Evolutionary conservation across 2,797 vertebrate species (phyloP), one percentile per base, ranked within the genome.

Genomic region (Manis pentadactyla): DNA sequence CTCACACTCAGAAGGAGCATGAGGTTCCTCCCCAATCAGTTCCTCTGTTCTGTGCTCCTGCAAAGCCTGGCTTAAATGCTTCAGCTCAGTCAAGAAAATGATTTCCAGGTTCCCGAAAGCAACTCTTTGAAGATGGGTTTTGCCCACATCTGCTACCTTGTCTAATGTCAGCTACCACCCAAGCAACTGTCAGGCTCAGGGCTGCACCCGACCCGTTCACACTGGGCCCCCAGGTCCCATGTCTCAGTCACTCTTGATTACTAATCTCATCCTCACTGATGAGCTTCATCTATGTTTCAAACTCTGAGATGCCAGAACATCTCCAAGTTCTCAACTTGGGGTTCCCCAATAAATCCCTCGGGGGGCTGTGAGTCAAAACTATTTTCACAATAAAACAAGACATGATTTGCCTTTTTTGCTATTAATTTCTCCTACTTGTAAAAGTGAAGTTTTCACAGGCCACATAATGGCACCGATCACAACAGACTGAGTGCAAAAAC

Each of bases 1-100:
- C 6, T 21, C 23, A 37, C 27, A 90, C 12, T 49, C 69, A 27
- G 37, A 39, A n/a, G 17, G 37, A 46, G 25, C 49, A 27, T 53
- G 34, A 64, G 4, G 51, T 7, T 15, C 31, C n/a, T 37, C 55
- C 10, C 15, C 25, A 4, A 0, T 4, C 0, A 25, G 27, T 6
- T 11, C 53, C 74, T 64, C 27, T 34, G 23, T 9, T 21, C 10
- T 15, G 7, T 17, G 13, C 82, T 90, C n/a, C 64, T 2, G 46
- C 9, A 46, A 46, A 46, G 46, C 46, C 9, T 34, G 39, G 15
- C 9, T 55, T 51, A 37, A 46, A 46, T 46, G 46, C 46, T 46
- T 46, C 46, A 46, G 46, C 46, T 49, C 37, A 59, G 34, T 27
- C 89, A 23, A 69, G 39, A 55, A 71, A 73, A 75, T 1, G 3